A percentile compares a stretch with the other conserved stretches of the same genome.
Evolutionary conservation across 2,888 invertebrate species (phyloP).

Genomic region (Clepsis dumicolana): DNA sequence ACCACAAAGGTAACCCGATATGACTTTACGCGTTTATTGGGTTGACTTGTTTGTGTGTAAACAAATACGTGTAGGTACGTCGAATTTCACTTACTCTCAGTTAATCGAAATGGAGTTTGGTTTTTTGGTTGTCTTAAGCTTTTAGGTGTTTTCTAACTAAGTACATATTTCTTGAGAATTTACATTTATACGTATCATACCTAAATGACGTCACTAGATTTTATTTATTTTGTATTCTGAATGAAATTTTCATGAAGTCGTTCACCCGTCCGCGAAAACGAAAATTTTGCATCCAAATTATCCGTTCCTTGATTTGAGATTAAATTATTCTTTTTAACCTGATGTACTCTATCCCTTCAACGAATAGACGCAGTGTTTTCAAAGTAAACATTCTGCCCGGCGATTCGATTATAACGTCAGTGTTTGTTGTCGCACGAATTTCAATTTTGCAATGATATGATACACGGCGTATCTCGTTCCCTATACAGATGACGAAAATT

Average conservation of each 20-base stretch:
- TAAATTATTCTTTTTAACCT: too few species aligned
- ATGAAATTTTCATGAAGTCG: too few species aligned
- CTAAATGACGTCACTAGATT: too few species aligned
- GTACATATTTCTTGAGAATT: too few species aligned
- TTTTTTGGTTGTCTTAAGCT: not conserved
- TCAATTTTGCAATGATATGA: constrained; percentile 11
- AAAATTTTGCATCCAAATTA: too few species aligned
- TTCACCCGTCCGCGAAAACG: too few species aligned
- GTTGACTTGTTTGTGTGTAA: constrained; percentile 5
- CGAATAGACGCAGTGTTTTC: constrained; percentile 18
- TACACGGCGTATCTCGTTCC: not conserved
- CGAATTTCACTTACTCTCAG: not conserved
- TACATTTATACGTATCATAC: too few species aligned
- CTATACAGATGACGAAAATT: not conserved
- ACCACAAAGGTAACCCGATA: not conserved
- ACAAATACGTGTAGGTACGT: not conserved
- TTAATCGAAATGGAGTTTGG: not conserved
- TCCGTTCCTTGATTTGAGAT: too few species aligned
- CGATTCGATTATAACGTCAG: constrained; percentile 27
- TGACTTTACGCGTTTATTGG: not conserved
- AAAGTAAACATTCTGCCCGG: constrained; percentile 20
- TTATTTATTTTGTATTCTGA: too few species aligned
- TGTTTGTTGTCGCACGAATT: constrained; percentile 31
- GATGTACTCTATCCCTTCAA: not conserved
- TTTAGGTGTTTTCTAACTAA: too few species aligned